Conservation (phyloP, 2,797 vertebrate species). For the Spondyliosoma cantharus region DNA sequence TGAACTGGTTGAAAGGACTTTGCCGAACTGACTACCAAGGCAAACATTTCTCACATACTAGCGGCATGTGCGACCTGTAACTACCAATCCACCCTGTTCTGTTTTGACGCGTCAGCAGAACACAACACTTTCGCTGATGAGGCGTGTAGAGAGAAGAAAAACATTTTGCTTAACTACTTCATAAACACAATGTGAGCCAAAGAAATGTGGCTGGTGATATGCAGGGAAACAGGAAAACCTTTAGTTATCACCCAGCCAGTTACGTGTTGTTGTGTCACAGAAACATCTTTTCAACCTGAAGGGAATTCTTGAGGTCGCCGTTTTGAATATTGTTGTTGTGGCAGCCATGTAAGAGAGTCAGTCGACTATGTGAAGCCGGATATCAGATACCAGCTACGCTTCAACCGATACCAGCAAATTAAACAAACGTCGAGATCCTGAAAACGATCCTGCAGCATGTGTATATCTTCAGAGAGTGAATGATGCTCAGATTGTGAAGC, state of each 20-base stretch:
- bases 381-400: background rate
- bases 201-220: background rate
- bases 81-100: conserved; percentile 19
- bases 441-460: background rate
- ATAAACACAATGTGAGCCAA: background rate
- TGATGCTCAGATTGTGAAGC: background rate
- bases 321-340: background rate
- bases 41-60: conserved; percentile 32
- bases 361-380: background rate
- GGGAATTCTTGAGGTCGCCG: background rate
- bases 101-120: conserved; percentile 34
- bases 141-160: background rate
- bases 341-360: background rate
- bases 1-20: background rate
- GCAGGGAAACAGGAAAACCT: background rate
- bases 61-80: conserved; percentile 1
- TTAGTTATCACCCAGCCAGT: background rate
- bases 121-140: conserved; percentile 36
- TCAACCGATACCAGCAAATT: background rate
- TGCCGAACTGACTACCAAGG: background rate
- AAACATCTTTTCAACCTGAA: background rate
- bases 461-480: background rate
- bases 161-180: background rate
- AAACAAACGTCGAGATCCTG: background rate
- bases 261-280: background rate